These are phyloP conservation scores for Chelonoidis abingdonii DNA, from an alignment of 2,113 vertebrate species.

Conservation along the genomic window DNA sequence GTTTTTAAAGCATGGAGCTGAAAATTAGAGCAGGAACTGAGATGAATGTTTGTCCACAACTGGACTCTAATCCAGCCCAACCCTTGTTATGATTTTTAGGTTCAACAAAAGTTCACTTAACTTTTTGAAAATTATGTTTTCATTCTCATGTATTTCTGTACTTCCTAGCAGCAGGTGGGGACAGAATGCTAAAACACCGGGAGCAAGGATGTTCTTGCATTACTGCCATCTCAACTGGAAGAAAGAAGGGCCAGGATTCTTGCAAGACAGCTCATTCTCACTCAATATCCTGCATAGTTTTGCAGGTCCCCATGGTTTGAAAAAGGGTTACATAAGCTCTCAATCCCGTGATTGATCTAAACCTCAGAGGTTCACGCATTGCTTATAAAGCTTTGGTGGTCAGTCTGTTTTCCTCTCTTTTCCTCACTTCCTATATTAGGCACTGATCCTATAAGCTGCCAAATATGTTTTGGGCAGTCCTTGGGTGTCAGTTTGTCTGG, in stretches of 20 bases:
- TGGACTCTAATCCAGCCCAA: background rate
- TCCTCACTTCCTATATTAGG: background rate
- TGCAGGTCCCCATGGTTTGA: background rate
- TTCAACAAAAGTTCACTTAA: background rate
- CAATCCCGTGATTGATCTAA: background rate
- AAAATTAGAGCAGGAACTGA: background rate
- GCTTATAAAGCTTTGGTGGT: background rate
- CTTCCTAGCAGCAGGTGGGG: background rate
- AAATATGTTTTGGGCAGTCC: background rate
- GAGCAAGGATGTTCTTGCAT: background rate
- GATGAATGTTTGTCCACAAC: background rate
- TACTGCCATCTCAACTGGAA: background rate
- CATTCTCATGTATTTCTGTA: background rate
- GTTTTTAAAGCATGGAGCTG: background rate
- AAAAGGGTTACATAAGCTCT: conserved; percentile 13
- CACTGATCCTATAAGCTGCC: background rate
- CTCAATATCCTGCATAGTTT: background rate
- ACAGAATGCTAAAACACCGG: background rate
- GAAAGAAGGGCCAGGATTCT: background rate
- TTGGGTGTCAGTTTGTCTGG: background rate
- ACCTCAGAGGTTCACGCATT: conserved; percentile 3
- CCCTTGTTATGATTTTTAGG: background rate
- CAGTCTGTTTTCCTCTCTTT: conserved; percentile 7
- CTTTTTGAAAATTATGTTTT: background rate
- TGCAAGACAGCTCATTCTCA: background rate